phyloP scores from a whole-genome alignment of 2,113 vertebrate genomes.

The Psilopsiagon aurifrons region DNA sequence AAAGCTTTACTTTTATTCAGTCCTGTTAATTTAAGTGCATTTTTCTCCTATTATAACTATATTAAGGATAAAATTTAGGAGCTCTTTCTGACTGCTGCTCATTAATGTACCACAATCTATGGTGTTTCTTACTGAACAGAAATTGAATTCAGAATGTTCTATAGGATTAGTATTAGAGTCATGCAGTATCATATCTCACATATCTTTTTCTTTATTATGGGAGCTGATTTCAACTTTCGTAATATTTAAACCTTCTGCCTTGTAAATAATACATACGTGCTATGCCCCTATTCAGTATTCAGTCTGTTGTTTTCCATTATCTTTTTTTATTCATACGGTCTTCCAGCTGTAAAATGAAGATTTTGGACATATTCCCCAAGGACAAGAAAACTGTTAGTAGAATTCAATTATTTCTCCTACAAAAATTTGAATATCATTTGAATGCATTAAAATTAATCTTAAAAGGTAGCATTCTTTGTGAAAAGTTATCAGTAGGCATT shows the following conservation, averaged over 20 bases:
- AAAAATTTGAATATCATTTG: constrained; percentile 36
- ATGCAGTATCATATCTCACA: not conserved
- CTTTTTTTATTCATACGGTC: not conserved
- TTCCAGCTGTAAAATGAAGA: constrained; percentile 10
- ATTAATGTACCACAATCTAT: not conserved
- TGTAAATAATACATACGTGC: constrained; percentile 45
- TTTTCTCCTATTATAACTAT: not conserved
- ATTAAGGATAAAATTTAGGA: not conserved
- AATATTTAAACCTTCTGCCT: constrained; percentile 1
- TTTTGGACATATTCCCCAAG: constrained; percentile 16
- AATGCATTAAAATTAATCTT: constrained; percentile 43
- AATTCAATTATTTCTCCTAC: not conserved
- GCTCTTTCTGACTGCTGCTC: not conserved
- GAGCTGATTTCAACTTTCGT: not conserved
- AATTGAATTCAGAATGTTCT: not conserved
- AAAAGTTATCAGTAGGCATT: not conserved
- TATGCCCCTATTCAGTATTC: constrained; percentile 1
- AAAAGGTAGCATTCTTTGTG: not conserved
- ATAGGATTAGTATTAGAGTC: not conserved
- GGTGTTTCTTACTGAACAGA: not conserved
- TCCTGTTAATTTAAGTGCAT: not conserved
- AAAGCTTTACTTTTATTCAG: not conserved
- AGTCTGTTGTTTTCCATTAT: constrained; percentile 18
- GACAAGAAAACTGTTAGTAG: not conserved
- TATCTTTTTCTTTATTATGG: not conserved